These are phyloP conservation scores for Drosophila willistoni DNA, from an alignment of 1,140 invertebrate genomes.

Conservation along the genomic window DNA sequence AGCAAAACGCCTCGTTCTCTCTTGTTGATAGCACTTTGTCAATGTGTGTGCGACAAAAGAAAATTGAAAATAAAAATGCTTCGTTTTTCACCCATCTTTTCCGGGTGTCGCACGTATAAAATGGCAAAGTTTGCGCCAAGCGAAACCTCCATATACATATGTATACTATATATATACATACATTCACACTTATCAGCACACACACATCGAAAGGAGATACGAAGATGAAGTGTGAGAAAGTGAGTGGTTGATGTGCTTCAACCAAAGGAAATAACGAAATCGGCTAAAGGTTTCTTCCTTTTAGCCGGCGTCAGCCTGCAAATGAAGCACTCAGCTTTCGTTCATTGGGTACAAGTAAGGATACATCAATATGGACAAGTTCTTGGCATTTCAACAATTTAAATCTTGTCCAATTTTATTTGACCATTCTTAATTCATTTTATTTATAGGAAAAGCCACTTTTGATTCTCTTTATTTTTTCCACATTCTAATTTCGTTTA, in stretches of 20 bases:
- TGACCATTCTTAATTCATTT: background rate
- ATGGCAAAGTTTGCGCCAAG: slow-evolving; percentile 65
- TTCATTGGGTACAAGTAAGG: slow-evolving; percentile 26
- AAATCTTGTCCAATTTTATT: background rate
- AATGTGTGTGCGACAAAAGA: slow-evolving; percentile 74
- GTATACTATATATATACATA: background rate
- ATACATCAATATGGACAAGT: slow-evolving; percentile 13
- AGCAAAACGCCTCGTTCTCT: slow-evolving; percentile 59
- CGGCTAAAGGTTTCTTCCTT: slow-evolving; percentile 42
- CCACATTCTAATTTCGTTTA: background rate
- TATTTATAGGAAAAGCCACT: background rate
- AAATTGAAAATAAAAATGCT: slow-evolving; percentile 79
- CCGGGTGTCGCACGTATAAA: slow-evolving; percentile 51
- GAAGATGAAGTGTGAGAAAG: background rate
- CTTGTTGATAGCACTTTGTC: slow-evolving; percentile 78
- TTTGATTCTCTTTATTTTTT: background rate
- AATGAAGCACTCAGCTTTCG: slow-evolving; percentile 39
- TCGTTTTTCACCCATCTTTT: slow-evolving; percentile 27
- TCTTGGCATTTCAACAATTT: background rate
- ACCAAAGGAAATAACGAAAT: slow-evolving; percentile 44
- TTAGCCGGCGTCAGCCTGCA: slow-evolving; percentile 6
- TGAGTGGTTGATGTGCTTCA: slow-evolving; percentile 1
- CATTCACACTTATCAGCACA: slow-evolving; percentile 8
- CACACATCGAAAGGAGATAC: slow-evolving; percentile 22
- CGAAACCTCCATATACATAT: slow-evolving; percentile 3